Evolutionary conservation across 1,140 invertebrate species (phyloP).

Genomic region (Calephelis virginiensis): DNA sequence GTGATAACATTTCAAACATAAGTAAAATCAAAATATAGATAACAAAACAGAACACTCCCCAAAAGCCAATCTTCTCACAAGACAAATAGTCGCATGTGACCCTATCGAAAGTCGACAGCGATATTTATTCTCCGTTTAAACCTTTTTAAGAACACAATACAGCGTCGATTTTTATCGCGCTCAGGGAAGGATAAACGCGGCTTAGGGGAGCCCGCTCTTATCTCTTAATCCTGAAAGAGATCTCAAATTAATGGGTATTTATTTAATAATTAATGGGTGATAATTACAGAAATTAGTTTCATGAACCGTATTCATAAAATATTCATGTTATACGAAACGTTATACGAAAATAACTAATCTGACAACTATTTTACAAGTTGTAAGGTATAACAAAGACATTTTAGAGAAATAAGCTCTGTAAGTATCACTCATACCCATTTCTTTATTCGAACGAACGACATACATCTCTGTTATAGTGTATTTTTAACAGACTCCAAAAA

Average conservation of each 20-base stretch:
- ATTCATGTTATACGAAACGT: no score
- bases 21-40: constrained; percentile 1
- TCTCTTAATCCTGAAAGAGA: constrained; percentile 34
- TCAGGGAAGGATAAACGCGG: constrained; percentile 51
- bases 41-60: constrained; percentile 22
- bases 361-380: no score
- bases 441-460: no score
- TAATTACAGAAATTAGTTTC: constrained; percentile 42
- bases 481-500: no score
- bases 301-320: constrained; percentile 27
- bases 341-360: no score
- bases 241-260: constrained; percentile 25
- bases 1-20: not conserved
- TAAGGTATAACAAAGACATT: no score
- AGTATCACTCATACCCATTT: no score
- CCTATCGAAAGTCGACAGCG: constrained; percentile 33
- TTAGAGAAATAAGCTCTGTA: no score
- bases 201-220: constrained; percentile 33
- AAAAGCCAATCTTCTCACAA: constrained; percentile 24
- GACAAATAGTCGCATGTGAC: constrained; percentile 32
- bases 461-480: no score
- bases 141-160: constrained; percentile 61
- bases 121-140: constrained; percentile 55
- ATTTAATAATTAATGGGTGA: constrained; percentile 33
- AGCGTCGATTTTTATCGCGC: constrained; percentile 58